A percentile compares a stretch with the other conserved stretches of the same genome.
Conservation (phyloP, 2,113 vertebrate genomes). For the Tympanuchus pallidicinctus region DNA sequence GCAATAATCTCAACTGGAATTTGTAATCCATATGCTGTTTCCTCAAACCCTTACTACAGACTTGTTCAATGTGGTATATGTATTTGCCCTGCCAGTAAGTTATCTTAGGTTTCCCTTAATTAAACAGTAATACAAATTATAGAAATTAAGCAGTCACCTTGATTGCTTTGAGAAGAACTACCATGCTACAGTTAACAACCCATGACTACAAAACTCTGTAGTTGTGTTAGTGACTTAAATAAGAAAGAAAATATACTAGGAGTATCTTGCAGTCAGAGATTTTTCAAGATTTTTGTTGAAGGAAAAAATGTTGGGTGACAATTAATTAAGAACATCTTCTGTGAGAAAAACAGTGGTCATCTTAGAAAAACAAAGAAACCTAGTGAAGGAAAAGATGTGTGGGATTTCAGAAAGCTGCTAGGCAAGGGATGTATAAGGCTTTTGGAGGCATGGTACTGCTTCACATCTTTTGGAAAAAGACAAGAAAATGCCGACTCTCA, state of each 20-base stretch:
- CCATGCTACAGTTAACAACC: not conserved
- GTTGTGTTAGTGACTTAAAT: not conserved
- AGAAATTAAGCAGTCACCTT: not conserved
- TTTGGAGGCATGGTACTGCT: not conserved
- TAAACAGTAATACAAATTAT: not conserved
- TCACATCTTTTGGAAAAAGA: not conserved
- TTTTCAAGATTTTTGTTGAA: accelerated
- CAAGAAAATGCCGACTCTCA: not conserved
- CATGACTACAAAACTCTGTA: not conserved
- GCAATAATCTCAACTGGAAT: not conserved
- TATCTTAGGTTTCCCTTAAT: not conserved
- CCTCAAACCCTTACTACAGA: not conserved
- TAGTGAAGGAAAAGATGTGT: not conserved
- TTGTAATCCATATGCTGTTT: not conserved
- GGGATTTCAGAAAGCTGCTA: not conserved
- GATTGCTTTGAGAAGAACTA: not conserved
- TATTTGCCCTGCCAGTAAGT: not conserved
- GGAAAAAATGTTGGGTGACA: not conserved
- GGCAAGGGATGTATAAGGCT: not conserved
- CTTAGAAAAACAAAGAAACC: not conserved
- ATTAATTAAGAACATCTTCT: not conserved
- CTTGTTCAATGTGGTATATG: not conserved
- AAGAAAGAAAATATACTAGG: not conserved
- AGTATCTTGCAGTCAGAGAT: not conserved
- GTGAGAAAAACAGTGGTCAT: not conserved